Base-by-base conservation (phyloP, 2,888 invertebrate genomes). In the Odontomyia ornata region DNA sequence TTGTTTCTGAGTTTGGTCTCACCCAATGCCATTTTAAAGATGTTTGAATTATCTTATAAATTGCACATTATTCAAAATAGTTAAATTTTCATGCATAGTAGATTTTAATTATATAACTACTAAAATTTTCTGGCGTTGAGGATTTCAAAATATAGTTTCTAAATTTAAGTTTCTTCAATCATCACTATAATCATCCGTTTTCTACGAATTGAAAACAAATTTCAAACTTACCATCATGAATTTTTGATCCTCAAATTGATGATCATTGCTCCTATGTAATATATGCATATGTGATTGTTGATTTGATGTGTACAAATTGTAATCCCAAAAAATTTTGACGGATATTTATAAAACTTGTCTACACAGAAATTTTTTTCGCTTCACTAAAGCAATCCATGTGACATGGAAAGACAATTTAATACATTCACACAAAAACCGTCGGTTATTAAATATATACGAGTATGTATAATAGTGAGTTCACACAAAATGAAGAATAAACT, bases 161-260 rank as follows among this genome's bases (percentile, higher is more conserved):
- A n/a, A n/a, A n/a, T n/a, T n/a, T n/a, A n/a, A n/a, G n/a, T n/a
- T n/a, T n/a, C n/a, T n/a, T n/a, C n/a, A n/a, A n/a, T n/a, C n/a
- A n/a, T n/a, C n/a, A n/a, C n/a, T n/a, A n/a, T n/a, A n/a, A n/a
- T n/a, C n/a, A n/a, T n/a, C n/a, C n/a, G n/a, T n/a, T n/a, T n/a
- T n/a, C n/a, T n/a, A n/a, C n/a, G n/a, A n/a, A n/a, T n/a, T n/a
- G n/a, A n/a, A n/a, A n/a, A n/a, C n/a, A 9, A 52, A 52, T 9
- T 52, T 52, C 52, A 52, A 52, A 52, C 86, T 84, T 83, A 86
- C 86, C 86, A 86, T 86, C 86, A 86, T 86, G 81, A 86, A 86
- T 81, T 86, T 86, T 80, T 86, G 86, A 83, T 86, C 86, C 81
- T 86, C 86, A 79, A 86, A 86, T 79, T 86, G 86, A 80, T 86